phyloP scores from a whole-genome alignment of 2,797 vertebrate species.

The Rhinoraja longicauda region DNA sequence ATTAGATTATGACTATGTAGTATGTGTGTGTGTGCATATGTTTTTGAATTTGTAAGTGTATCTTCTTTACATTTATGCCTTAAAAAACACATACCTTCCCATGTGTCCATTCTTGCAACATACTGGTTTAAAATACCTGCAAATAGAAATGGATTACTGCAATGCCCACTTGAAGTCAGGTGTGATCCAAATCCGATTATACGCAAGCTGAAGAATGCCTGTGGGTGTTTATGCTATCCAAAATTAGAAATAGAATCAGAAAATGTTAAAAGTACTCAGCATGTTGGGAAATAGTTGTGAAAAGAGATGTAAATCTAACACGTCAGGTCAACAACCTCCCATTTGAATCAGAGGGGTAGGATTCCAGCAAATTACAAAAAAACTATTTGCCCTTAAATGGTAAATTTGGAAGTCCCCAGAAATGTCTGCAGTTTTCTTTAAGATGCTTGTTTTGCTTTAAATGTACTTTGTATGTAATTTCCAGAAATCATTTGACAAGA shows the following conservation, averaged over 20 bases:
- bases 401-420: background rate
- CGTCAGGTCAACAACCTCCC: too few species aligned
- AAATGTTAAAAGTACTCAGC: too few species aligned
- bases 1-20: background rate
- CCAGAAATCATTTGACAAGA: background rate
- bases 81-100: background rate
- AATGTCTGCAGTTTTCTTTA: background rate
- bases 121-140: background rate
- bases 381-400: background rate
- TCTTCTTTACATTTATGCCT: background rate
- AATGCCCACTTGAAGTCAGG: background rate
- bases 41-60: background rate
- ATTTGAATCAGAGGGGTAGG: background rate
- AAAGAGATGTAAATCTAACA: too few species aligned
- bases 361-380: background rate
- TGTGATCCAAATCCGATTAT: background rate
- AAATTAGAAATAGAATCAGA: background rate
- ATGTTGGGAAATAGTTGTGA: too few species aligned
- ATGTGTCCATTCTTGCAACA: background rate
- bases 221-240: background rate
- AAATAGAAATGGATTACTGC: background rate
- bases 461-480: conserved; percentile 7
- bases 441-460: background rate
- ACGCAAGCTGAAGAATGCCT: background rate
- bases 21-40: background rate